A percentile compares a stretch with the other conserved stretches of the same genome.
These are phyloP conservation scores for Acromyrmex charruanus DNA, from an alignment of 1,140 invertebrate genomes.

Conservation along the genomic window DNA sequence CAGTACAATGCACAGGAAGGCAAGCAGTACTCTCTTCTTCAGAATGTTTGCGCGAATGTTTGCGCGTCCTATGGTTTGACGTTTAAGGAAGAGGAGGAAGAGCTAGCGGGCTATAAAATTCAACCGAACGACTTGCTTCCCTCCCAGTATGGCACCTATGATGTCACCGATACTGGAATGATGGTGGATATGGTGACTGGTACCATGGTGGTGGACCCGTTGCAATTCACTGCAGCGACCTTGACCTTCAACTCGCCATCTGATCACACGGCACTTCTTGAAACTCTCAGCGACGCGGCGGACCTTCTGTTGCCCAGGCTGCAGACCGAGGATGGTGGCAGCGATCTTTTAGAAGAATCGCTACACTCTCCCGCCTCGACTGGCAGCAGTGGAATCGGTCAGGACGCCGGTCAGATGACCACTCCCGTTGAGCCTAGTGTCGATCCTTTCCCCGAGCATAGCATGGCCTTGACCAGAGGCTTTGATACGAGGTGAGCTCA, in stretches of 20 bases:
- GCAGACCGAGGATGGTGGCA: constrained; percentile 88
- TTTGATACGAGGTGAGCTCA: constrained; percentile 84
- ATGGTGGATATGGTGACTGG: constrained; percentile 93
- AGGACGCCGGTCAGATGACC: constrained; percentile 88
- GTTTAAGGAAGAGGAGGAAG: constrained; percentile 93
- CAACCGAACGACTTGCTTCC: constrained; percentile 88
- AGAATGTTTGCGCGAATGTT: constrained; percentile 91
- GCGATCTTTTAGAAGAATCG: constrained; percentile 88
- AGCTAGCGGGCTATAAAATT: constrained; percentile 91
- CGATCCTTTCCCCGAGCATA: constrained; percentile 91
- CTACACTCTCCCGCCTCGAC: constrained; percentile 84
- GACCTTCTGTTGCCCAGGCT: constrained; percentile 91
- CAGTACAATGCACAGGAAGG: constrained; percentile 87
- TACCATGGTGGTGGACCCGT: constrained; percentile 90
- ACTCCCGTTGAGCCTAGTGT: constrained; percentile 89
- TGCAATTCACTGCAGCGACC: constrained; percentile 93
- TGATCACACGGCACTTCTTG: constrained; percentile 90
- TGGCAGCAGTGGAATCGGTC: constrained; percentile 87
- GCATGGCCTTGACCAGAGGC: constrained; percentile 84
- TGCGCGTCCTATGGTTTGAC: constrained; percentile 91
- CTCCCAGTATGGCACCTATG: constrained; percentile 90
- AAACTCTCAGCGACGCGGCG: constrained; percentile 91
- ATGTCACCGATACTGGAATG: constrained; percentile 91
- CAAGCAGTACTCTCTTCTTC: constrained; percentile 93
- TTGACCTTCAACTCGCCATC: constrained; percentile 92